A percentile compares a stretch with the other conserved stretches of the same genome.
These are phyloP conservation scores for Scolopax mira DNA, from an alignment of 2,113 vertebrate species.

Conservation along the genomic window DNA sequence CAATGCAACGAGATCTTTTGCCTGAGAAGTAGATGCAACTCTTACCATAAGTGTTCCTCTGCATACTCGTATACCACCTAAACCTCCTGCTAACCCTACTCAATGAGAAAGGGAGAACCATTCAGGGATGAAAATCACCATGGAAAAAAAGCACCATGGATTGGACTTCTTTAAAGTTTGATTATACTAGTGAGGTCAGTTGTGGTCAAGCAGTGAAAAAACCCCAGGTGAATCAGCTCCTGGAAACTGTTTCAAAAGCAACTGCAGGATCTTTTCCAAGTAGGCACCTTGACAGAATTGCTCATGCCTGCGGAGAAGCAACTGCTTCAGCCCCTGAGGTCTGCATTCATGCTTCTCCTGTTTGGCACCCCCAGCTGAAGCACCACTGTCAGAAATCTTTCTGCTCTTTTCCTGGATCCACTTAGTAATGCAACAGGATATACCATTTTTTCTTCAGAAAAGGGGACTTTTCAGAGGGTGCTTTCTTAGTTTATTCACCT, in stretches of 20 bases:
- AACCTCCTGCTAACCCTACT: background rate
- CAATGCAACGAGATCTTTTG: background rate
- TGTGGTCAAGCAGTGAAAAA: background rate
- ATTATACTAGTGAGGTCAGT: background rate
- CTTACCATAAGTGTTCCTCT: background rate
- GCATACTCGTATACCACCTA: background rate
- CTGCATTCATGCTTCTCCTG: background rate
- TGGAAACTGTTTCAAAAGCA: background rate
- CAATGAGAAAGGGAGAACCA: background rate
- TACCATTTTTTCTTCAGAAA: background rate
- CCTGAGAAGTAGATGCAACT: background rate
- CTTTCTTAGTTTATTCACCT: background rate
- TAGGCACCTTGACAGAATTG: background rate
- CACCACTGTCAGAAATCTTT: background rate
- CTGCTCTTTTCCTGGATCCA: background rate
- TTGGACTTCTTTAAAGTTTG: background rate
- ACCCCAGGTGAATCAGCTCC: background rate
- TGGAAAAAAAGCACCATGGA: background rate
- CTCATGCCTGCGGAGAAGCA: background rate
- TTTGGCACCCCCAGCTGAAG: background rate
- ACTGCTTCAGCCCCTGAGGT: background rate
- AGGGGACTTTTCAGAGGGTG: background rate
- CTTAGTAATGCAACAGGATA: background rate
- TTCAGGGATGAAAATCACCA: background rate
- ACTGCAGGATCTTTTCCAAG: background rate